These are phyloP conservation scores for Gallinago paraguaiae DNA, from an alignment of 2,113 vertebrate species.

Conservation along the genomic window DNA sequence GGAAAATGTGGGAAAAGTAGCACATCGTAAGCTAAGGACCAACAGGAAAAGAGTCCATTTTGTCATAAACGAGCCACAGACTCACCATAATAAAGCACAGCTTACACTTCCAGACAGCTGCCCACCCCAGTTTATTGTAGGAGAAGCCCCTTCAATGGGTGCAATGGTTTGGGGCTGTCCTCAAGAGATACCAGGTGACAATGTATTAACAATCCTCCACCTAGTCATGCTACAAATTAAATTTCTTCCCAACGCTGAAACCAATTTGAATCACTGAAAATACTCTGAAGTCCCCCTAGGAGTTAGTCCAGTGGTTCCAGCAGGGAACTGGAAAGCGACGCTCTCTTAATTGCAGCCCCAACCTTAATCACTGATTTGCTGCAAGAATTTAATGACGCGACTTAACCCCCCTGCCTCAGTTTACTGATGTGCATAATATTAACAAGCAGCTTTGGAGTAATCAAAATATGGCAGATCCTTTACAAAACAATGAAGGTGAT, in stretches of 20 bases:
- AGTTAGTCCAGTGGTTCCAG: background rate
- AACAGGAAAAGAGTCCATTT: background rate
- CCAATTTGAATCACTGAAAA: background rate
- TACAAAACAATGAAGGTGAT: background rate
- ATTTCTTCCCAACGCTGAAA: background rate
- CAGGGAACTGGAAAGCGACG: background rate
- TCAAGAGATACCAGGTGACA: background rate
- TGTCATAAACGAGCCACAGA: background rate
- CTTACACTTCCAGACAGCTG: background rate
- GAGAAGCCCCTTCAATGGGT: background rate
- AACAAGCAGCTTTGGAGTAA: background rate
- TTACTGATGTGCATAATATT: background rate
- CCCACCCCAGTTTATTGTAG: background rate
- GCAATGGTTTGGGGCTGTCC: background rate
- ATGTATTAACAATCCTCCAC: background rate
- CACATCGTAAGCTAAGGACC: background rate
- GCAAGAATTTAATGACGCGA: background rate
- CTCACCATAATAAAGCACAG: background rate
- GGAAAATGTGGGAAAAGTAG: background rate
- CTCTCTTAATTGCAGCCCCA: background rate
- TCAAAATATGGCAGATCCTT: background rate
- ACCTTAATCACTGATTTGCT: background rate
- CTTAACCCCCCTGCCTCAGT: background rate
- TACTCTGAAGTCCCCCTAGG: background rate
- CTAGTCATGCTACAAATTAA: background rate